Conservation (phyloP, 2,888 invertebrate genomes). For the Ichneumon xanthorius region DNA sequence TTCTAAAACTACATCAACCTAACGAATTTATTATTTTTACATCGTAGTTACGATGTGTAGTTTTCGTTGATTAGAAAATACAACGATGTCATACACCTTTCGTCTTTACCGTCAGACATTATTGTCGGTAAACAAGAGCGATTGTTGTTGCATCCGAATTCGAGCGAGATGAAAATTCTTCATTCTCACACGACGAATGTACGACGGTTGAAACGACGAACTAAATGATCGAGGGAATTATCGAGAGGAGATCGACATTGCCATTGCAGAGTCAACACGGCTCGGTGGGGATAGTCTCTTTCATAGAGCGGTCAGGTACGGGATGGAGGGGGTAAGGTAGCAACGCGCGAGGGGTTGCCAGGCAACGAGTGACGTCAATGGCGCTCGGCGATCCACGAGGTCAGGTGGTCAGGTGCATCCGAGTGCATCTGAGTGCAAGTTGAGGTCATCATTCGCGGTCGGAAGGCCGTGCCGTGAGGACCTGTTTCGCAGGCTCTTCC, state of each 20-base stretch:
- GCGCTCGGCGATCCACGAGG: constrained; percentile 57
- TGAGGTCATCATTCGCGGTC: constrained; percentile 67
- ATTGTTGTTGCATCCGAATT: constrained; percentile 13
- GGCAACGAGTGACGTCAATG: constrained; percentile 63
- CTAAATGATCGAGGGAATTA: constrained; percentile 5
- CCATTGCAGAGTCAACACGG: background rate
- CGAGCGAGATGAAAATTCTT: constrained; percentile 4
- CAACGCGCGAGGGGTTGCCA: constrained; percentile 45
- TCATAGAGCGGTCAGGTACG: background rate
- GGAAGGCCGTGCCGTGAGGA: constrained; percentile 59
- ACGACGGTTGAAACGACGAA: background rate
- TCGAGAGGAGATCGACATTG: constrained; percentile 4
- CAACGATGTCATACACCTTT: constrained; percentile 71
- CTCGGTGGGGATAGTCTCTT: background rate
- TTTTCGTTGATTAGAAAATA: constrained; percentile 55
- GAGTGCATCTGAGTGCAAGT: constrained; percentile 26
- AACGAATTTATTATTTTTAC: background rate
- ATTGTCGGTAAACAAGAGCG: constrained; percentile 27
- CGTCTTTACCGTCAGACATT: constrained; percentile 79
- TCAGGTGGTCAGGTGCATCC: constrained; percentile 66
- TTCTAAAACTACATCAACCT: background rate
- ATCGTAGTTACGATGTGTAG: background rate
- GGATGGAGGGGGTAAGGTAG: constrained; percentile 35
- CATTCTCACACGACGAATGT: background rate
- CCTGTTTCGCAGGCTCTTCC: constrained; percentile 14